Conservation (phyloP, 1,140 invertebrate species). For the Bombus superbus region DNA sequence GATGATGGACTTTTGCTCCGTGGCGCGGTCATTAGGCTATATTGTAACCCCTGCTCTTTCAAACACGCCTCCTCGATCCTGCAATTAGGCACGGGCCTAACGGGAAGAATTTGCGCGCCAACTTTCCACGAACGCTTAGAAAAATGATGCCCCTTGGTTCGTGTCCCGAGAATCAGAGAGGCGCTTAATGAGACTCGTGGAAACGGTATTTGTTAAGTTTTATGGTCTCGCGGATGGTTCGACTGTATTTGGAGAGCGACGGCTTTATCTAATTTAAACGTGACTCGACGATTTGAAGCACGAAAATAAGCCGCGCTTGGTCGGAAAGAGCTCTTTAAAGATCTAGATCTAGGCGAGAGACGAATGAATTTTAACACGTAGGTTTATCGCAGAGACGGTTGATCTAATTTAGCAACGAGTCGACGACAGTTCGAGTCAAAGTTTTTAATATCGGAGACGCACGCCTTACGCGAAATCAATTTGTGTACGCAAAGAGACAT, state of each 20-base stretch:
- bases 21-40: conserved; percentile 20
- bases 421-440: too few species aligned
- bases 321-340: too few species aligned
- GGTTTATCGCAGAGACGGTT: too few species aligned
- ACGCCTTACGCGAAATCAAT: not conserved
- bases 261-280: too few species aligned
- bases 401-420: too few species aligned
- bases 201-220: not conserved
- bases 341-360: not conserved
- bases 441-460: too few species aligned
- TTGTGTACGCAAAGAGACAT: not conserved
- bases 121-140: not conserved
- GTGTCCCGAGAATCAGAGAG: not conserved
- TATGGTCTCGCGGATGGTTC: not conserved
- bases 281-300: too few species aligned
- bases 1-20: conserved; percentile 32
- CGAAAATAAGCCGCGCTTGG: too few species aligned
- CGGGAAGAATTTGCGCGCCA: not conserved
- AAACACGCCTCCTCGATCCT: not conserved
- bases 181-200: not conserved
- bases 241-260: not conserved
- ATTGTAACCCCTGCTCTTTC: conserved; percentile 13
- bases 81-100: conserved; percentile 2
- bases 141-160: not conserved
- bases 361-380: not conserved